phyloP scores from a whole-genome alignment of 2,113 vertebrate species.

The Boleophthalmus pectinirostris region DNA sequence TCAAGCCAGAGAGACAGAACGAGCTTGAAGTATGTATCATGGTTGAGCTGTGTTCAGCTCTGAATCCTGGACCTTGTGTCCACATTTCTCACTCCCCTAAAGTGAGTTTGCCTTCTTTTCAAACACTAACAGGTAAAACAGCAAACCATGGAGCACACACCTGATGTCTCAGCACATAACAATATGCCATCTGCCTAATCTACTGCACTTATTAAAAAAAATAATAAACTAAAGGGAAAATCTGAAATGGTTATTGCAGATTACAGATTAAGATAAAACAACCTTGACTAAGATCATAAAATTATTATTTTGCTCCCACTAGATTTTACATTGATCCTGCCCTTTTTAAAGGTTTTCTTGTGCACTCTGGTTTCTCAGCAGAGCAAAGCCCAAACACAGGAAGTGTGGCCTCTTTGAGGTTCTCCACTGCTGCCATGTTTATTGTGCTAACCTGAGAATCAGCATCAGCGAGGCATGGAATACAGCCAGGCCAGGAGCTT shows the following conservation, averaged over 20 bases:
- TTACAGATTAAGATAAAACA: not conserved
- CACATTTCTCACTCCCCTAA: not conserved
- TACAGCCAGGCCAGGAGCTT: constrained; percentile 58
- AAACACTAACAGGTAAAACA: not conserved
- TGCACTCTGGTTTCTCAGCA: constrained; percentile 52
- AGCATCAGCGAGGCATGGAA: constrained; percentile 53
- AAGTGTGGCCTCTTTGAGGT: constrained; percentile 53
- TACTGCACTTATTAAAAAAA: not conserved
- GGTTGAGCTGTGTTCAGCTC: constrained; percentile 24
- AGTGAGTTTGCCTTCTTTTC: not conserved
- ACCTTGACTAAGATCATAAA: not conserved
- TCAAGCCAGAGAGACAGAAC: constrained; percentile 32
- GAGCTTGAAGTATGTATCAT: constrained; percentile 18
- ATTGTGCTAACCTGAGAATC: constrained; percentile 74
- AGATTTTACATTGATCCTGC: constrained; percentile 20
- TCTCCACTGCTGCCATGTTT: constrained; percentile 67
- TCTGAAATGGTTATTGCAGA: not conserved
- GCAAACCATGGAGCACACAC: too few relatives aligned
- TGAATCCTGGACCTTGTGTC: constrained; percentile 17
- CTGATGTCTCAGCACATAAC: not conserved
- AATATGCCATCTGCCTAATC: not conserved
- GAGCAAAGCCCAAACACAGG: constrained; percentile 46
- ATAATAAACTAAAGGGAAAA: constrained; percentile 16
- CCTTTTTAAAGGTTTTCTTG: constrained; percentile 38
- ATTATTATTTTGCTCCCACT: not conserved